These are phyloP conservation scores for Linepithema humile DNA, from an alignment of 1,140 invertebrate genomes.

Conservation along the genomic window DNA sequence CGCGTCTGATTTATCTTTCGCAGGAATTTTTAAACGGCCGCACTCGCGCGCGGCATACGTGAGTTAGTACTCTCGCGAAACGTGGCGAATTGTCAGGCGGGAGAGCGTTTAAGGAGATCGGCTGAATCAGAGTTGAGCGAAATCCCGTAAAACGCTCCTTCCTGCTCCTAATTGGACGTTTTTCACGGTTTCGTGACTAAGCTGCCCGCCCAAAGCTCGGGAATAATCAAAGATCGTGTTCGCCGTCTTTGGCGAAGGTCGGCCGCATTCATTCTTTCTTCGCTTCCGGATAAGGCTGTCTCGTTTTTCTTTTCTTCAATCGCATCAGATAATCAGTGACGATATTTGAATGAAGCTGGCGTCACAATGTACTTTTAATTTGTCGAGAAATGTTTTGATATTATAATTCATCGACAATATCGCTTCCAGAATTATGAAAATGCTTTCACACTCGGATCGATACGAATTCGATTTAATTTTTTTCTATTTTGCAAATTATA, in stretches of 20 bases:
- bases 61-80: slow-evolving; percentile 34
- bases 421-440: background rate
- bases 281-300: slow-evolving; percentile 40
- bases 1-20: slow-evolving; percentile 33
- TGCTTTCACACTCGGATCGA: no score
- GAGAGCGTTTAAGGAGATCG: slow-evolving; percentile 69
- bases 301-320: background rate
- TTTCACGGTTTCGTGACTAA: slow-evolving; percentile 74
- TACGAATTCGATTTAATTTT: background rate
- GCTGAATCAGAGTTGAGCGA: slow-evolving; percentile 66
- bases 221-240: slow-evolving; percentile 58
- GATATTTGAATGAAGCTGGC: background rate
- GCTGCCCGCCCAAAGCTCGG: slow-evolving; percentile 55
- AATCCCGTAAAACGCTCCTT: slow-evolving; percentile 50
- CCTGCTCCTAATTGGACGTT: slow-evolving; percentile 74
- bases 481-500: slow-evolving; percentile 1
- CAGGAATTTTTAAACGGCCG: slow-evolving; percentile 2
- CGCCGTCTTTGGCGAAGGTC: slow-evolving; percentile 59
- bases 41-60: background rate
- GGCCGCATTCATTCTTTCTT: slow-evolving; percentile 28
- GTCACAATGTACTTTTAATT: background rate
- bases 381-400: background rate
- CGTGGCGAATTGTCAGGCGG: slow-evolving; percentile 52
- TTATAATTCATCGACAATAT: no score
- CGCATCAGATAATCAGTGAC: slow-evolving; percentile 17